These are phyloP conservation scores for Cryptocheilus praepositus DNA, from an alignment of 2,888 invertebrate species.

Conservation along the genomic window DNA sequence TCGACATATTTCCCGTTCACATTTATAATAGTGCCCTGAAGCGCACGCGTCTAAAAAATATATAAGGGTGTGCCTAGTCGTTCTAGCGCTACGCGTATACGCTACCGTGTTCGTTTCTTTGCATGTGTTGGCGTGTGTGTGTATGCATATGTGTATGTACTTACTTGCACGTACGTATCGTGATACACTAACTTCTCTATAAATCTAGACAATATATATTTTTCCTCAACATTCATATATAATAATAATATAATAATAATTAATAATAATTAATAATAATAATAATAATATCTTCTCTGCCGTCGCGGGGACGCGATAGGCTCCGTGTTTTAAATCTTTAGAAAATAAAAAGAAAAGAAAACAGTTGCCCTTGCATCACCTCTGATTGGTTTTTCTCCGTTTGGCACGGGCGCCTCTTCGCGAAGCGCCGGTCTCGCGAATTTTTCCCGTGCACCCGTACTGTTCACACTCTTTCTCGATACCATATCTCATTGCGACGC, in stretches of 20 bases:
- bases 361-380: slow-evolving; percentile 47
- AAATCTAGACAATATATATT: slow-evolving; percentile 67
- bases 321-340: slow-evolving; percentile 40
- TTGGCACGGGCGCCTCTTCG: background rate
- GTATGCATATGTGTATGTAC: slow-evolving; percentile 20
- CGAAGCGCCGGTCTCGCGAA: slow-evolving; percentile 1
- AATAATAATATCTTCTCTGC: slow-evolving; percentile 53
- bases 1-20: slow-evolving; percentile 14
- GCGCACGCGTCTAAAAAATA: slow-evolving; percentile 42
- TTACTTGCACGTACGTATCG: slow-evolving; percentile 42
- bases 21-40: slow-evolving; percentile 5
- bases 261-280: slow-evolving; percentile 37
- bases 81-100: slow-evolving; percentile 45
- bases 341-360: slow-evolving; percentile 51
- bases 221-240: slow-evolving; percentile 67
- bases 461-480: background rate
- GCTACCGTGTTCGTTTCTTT: too few species aligned
- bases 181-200: slow-evolving; percentile 58
- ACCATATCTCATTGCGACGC: slow-evolving; percentile 2
- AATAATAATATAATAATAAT: slow-evolving; percentile 55
- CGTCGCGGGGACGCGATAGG: slow-evolving; percentile 47
- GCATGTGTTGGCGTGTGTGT: slow-evolving; percentile 14
- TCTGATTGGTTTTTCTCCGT: slow-evolving; percentile 23
- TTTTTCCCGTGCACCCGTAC: too few species aligned
- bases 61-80: slow-evolving; percentile 10